Evolutionary conservation across 2,113 vertebrate genomes (phyloP), one percentile per base, ranked within the genome.

Genomic region (Polypterus bichir): DNA sequence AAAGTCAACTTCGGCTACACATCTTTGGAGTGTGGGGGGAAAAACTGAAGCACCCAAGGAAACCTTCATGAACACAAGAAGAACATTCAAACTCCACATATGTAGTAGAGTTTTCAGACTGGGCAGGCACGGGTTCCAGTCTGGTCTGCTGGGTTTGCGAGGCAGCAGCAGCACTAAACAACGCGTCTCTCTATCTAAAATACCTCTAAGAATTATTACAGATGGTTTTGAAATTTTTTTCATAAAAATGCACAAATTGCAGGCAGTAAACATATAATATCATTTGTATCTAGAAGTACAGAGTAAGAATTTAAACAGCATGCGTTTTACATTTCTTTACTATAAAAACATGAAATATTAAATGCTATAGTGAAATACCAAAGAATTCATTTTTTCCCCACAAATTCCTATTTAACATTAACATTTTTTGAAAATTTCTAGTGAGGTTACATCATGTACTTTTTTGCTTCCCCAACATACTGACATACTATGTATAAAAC

Each of bases 311-410:
- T 60, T 81, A 77, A 77, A 83, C 63, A 65, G 70, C 91, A 93
- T 93, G 91, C 92, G 82, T 82, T 83, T 76, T 82, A 82, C 81
- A 86, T 79, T 77, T 81, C 76, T 79, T 81, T 77, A 67, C 48
- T 48, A 47, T 7, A 11, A 60, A 4, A 27, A n/a, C 59, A 60
- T 10, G 4, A 48, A 6, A 60, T 48, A 60, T 8, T 46, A 27
- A 27, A 27, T 68, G 72, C 48, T 73, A 60, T 74, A 64, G 64
- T 70, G 54, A 62, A 69, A 66, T 60, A 60, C 45, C 54, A 62
- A 57, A 61, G 27, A 45, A 5, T 56, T 59, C 48, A 54, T 9
- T 62, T 57, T 51, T 49, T 53, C 49, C 49, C 27, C 11, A 59
- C 62, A 62, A 54, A 64, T 49, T 57, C 9, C 60, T 58, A 4